Percentiles rank a stretch among this genome's conserved stretches.
Evolutionary conservation across 1,140 invertebrate species (phyloP).

Genomic region (Elymnias hypermnestra): DNA sequence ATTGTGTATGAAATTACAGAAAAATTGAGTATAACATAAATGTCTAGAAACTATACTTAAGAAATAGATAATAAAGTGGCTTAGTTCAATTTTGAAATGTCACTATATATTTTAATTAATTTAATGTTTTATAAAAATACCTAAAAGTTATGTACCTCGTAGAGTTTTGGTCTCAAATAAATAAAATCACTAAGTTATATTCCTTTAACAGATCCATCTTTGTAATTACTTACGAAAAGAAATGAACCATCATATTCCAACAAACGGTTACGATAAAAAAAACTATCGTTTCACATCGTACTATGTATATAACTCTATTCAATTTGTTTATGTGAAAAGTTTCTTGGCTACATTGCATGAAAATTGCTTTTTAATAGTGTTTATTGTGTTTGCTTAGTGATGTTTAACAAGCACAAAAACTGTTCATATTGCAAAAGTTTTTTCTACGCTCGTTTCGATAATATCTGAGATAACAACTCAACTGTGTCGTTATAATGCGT

Average conservation of each 20-base stretch:
- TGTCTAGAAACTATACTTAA: no score
- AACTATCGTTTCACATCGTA: slow-evolving; percentile 6
- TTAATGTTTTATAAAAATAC: no score
- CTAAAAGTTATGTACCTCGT: no score
- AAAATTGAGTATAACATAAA: no score
- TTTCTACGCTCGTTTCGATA: slow-evolving; percentile 5
- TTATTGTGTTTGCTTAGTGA: slow-evolving; percentile 13
- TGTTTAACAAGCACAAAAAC: slow-evolving; percentile 9
- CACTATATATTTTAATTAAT: no score
- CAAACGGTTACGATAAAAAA: slow-evolving; percentile 2
- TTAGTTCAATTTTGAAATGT: no score
- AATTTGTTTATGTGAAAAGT: slow-evolving; percentile 12
- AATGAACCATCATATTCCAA: neutral
- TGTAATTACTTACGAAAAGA: no score
- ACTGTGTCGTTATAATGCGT: slow-evolving; percentile 3
- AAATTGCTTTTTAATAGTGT: slow-evolving; percentile 11
- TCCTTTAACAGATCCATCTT: no score
- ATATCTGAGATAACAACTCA: slow-evolving; percentile 7
- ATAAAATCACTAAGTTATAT: no score
- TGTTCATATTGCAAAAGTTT: neutral
- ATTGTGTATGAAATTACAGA: no score
- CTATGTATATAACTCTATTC: neutral
- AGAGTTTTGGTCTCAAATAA: no score
- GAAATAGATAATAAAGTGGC: no score
- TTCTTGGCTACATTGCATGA: slow-evolving; percentile 6